A percentile compares a stretch with the other conserved stretches of the same genome.
Conservation (phyloP, 2,888 invertebrate species). For the Cataglyphis albicans region DNA sequence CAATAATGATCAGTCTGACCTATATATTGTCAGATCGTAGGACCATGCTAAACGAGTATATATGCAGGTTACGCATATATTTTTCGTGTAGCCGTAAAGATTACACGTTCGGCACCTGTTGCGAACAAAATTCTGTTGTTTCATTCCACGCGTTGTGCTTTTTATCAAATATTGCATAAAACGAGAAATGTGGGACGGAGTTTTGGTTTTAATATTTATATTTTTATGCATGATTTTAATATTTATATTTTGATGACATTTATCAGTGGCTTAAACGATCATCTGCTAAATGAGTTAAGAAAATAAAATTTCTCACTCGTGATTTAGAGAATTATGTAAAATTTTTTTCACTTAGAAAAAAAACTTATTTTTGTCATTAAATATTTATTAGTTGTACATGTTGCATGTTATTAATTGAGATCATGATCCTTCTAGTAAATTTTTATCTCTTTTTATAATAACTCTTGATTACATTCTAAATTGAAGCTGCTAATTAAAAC, state of each 20-base stretch:
- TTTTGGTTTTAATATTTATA: not conserved
- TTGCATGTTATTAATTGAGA: not conserved
- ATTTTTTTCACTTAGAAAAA: not conserved
- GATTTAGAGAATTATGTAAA: not conserved
- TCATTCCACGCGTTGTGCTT: not conserved
- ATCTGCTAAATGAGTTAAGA: not conserved
- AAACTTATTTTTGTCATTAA: not conserved
- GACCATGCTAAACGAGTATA: not conserved
- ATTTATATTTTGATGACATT: not conserved
- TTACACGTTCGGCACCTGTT: constrained; percentile 56
- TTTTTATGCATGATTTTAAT: not conserved
- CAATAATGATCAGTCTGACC: constrained; percentile 60
- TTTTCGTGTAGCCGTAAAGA: constrained; percentile 4
- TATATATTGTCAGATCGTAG: constrained; percentile 22
- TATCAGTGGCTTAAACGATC: not conserved
- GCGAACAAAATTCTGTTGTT: constrained; percentile 36
- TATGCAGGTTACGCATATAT: constrained; percentile 16
- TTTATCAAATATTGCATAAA: not conserved
- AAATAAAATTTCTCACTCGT: not conserved
- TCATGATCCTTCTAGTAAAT: not conserved
- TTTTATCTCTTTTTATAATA: not conserved
- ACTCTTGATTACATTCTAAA: not conserved
- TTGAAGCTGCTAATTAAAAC: constrained; percentile 22
- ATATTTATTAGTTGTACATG: not conserved
- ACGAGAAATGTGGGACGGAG: not conserved